Evolutionary conservation across 2,888 invertebrate species (phyloP).

Genomic region (Conomelus anceps): DNA sequence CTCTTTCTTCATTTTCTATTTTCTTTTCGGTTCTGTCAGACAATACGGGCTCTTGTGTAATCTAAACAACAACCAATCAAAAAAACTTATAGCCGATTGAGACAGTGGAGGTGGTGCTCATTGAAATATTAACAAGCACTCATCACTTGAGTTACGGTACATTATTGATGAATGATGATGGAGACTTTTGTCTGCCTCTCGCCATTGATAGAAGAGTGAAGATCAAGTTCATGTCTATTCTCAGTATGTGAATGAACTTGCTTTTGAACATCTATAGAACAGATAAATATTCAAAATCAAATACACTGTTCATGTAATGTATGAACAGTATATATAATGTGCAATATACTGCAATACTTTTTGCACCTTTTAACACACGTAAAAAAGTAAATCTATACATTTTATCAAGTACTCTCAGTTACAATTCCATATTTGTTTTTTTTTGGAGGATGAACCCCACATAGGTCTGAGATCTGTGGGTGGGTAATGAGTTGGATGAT

Average conservation of each 20-base stretch:
- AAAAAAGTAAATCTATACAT: no score
- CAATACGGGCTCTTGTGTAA: not conserved
- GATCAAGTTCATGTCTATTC: not conserved
- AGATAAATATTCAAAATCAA: slow-evolving; percentile 24
- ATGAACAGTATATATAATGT: not conserved
- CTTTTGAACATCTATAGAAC: no score
- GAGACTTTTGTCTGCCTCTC: not conserved
- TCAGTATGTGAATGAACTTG: not conserved
- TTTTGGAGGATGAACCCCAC: no score
- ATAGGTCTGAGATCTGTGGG: no score
- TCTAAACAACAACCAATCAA: not conserved
- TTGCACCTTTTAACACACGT: no score
- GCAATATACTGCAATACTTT: not conserved
- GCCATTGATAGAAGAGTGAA: not conserved
- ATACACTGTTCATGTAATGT: not conserved
- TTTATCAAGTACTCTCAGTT: no score
- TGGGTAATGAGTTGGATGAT: no score
- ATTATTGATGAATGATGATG: not conserved
- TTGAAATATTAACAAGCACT: not conserved
- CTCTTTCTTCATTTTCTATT: not conserved
- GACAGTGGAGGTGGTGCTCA: not conserved
- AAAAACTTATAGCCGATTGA: not conserved
- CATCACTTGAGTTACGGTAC: not conserved
- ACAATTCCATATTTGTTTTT: no score
- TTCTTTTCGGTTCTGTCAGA: not conserved